Evolutionary conservation across 2,113 vertebrate species (phyloP).

Genomic region (Cisticola juncidis): DNA sequence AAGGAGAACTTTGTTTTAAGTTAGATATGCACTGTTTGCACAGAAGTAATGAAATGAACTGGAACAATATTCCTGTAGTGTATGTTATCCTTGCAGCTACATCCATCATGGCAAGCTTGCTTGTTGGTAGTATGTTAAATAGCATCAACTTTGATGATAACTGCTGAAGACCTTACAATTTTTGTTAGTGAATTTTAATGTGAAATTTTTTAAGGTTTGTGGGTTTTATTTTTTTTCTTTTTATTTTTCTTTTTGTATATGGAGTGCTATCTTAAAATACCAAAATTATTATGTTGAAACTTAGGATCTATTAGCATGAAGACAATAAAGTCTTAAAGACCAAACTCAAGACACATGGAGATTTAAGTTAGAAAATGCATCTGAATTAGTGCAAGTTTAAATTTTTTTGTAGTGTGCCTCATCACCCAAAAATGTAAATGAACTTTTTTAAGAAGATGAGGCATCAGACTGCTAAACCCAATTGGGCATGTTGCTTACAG

Average conservation of each 20-base stretch:
- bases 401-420: not conserved
- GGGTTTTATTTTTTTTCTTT: no score
- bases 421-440: rapidly evolving
- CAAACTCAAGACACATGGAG: not conserved
- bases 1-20: not conserved
- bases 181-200: not conserved
- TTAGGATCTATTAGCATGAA: not conserved
- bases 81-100: not conserved
- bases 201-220: not conserved
- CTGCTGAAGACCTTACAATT: not conserved
- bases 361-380: not conserved
- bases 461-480: not conserved
- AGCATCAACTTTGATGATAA: not conserved
- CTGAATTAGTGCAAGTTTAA: not conserved
- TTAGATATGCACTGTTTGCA: not conserved
- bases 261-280: not conserved
- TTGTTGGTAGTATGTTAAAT: not conserved
- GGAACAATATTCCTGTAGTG: not conserved
- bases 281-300: not conserved
- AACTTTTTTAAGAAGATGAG: not conserved
- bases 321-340: not conserved
- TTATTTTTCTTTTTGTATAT: not conserved
- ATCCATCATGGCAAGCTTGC: rapidly evolving
- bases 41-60: not conserved
- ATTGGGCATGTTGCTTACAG: not conserved